Percentiles rank a stretch among this genome's conserved stretches.
phyloP scores from a whole-genome alignment of 2,113 vertebrate genomes.

The Apus apus region DNA sequence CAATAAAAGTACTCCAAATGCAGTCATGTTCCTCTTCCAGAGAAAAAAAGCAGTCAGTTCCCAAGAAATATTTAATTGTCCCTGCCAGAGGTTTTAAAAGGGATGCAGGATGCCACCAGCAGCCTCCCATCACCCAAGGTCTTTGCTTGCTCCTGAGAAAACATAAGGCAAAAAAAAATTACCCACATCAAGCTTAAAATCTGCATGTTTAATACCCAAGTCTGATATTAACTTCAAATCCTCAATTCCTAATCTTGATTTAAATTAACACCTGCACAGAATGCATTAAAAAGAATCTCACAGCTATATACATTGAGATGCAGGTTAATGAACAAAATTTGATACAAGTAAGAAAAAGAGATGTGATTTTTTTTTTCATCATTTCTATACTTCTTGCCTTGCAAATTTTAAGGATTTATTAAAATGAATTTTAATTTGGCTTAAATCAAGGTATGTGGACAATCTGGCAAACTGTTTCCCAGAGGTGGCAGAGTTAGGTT shows the following conservation, averaged over 20 bases:
- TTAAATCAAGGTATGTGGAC: neutral
- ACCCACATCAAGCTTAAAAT: neutral
- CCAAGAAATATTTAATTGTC: neutral
- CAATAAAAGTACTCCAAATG: neutral
- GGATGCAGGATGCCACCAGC: neutral
- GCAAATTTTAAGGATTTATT: neutral
- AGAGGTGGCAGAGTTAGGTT: no score
- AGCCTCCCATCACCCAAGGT: neutral
- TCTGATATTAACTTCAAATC: no score
- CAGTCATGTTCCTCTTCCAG: neutral
- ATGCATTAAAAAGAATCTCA: neutral
- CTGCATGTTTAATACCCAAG: neutral
- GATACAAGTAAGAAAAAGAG: neutral
- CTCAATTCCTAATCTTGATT: no score
- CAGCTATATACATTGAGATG: neutral
- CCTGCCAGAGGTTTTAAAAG: neutral
- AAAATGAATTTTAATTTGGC: neutral
- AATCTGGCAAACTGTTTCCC: neutral
- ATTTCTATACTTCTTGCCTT: neutral
- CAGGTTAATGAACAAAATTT: neutral
- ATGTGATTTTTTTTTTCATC: neutral
- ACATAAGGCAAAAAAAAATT: neutral
- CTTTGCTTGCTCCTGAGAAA: neutral
- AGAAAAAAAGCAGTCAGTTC: neutral
- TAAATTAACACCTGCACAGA: neutral